Base-by-base conservation (phyloP, 2,888 invertebrate species). In the Erebia aethiops region DNA sequence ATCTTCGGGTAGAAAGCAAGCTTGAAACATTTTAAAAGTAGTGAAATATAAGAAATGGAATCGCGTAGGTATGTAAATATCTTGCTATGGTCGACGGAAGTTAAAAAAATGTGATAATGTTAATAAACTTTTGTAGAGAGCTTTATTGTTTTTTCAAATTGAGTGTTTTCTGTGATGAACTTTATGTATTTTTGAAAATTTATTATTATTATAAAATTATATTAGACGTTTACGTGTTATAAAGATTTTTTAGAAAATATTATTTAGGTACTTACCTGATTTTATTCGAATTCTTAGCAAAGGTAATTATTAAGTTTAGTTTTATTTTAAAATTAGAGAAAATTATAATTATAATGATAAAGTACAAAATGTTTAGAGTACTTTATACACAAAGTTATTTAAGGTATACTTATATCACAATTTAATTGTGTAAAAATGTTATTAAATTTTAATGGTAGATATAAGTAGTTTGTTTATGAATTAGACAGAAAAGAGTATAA, bases 61-160 rank as follows among this genome's bases (percentile, higher is more conserved):
- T 52, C 7, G 26, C 35, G 7, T 52, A n/a, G n/a, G n/a, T n/a
- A 18, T 72, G 69, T 72, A 67, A 60, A 72, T 64, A 67, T 57
- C 2, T 54, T 57, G 51, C 14, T 18, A 56, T 43, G 16, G 52
- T 60, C 56, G 41, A 21, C 26, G 13, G 57, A 18, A 65, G 11
- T 56, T 56, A 65, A 66, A 54, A 73, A 70, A 68, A 61, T 70
- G 70, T 73, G 72, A 70, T 73, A 70, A 65, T 65, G 51, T 57
- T 65, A 58, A 51, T 65, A 58, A 41, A 58, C 13, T 57, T 51
- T 54, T 64, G 57, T 60, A 11, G 8, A 57, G 11, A 62, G 35
- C 7, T 58, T 18, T 46, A 64, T 62, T 66, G 62, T 60, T 57
- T n/a, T 65, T 51, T 61, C n/a, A 64, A 64, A 64, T 60, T 61